A percentile compares a stretch with the other conserved stretches of the same genome.
These are phyloP conservation scores for Pristionchus mayeri DNA, from an alignment of 2,888 invertebrate species.

Conservation along the genomic window DNA sequence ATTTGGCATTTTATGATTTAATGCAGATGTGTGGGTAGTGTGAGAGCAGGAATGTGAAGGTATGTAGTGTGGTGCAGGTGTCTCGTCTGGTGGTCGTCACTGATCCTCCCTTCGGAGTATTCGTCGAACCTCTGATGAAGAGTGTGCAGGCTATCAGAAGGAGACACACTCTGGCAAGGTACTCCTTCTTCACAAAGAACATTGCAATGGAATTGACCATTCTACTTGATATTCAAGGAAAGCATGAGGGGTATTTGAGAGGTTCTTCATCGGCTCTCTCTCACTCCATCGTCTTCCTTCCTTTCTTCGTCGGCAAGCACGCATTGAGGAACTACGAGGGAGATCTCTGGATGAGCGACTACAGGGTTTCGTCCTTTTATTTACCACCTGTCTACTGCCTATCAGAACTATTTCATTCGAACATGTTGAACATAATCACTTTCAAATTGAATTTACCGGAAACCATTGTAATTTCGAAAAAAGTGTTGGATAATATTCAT, in stretches of 20 bases:
- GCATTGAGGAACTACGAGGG: conserved; percentile 55
- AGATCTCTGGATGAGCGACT: conserved; percentile 68
- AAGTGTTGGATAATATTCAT: too few species aligned
- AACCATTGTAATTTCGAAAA: too few species aligned
- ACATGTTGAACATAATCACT: too few species aligned
- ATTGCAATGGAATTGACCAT: neutral
- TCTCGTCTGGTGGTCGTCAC: conserved; percentile 60
- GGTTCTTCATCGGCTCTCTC: conserved; percentile 39
- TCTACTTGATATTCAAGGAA: neutral
- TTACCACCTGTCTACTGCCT: too few species aligned
- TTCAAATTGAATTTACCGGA: too few species aligned
- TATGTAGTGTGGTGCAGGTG: conserved; percentile 53
- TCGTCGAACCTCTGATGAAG: conserved; percentile 67
- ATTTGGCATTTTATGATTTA: neutral
- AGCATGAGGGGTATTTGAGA: conserved; percentile 11
- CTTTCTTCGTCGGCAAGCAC: conserved; percentile 70
- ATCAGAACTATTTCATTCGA: too few species aligned
- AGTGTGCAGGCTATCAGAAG: conserved; percentile 62
- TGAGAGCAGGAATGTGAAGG: too few species aligned
- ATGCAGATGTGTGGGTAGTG: too few species aligned
- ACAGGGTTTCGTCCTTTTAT: conserved; percentile 61
- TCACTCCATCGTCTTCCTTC: conserved; percentile 60
- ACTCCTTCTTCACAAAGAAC: neutral
- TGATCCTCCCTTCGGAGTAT: conserved; percentile 74
- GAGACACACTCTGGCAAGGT: conserved; percentile 52